These are phyloP conservation scores for Lithobates pipiens DNA, from an alignment of 2,797 vertebrate genomes.

Conservation along the genomic window DNA sequence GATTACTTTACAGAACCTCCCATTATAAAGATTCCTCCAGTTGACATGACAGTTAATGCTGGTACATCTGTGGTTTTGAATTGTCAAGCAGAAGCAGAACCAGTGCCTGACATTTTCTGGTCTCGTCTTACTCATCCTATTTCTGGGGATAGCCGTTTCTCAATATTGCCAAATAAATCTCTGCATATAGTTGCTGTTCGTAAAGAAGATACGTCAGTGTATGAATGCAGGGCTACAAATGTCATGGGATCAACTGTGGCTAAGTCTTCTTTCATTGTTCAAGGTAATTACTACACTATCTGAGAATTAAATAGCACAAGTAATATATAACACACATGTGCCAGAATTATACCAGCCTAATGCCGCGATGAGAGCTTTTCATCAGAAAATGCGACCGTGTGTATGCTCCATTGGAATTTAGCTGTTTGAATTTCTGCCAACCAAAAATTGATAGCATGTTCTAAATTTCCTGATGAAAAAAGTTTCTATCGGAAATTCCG, in stretches of 20 bases:
- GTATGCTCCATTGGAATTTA: too few species aligned
- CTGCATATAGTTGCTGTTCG: slow-evolving; percentile 79
- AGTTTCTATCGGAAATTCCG: too few species aligned
- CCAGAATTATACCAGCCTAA: neutral
- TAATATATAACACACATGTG: neutral
- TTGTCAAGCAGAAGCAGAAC: slow-evolving; percentile 91
- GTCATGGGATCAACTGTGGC: slow-evolving; percentile 86
- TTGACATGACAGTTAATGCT: slow-evolving; percentile 80
- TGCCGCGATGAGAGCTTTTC: too few species aligned
- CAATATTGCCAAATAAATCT: slow-evolving; percentile 83
- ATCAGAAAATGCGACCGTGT: too few species aligned
- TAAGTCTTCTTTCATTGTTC: slow-evolving; percentile 83
- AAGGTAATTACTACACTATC: slow-evolving; percentile 74
- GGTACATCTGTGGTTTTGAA: slow-evolving; percentile 84
- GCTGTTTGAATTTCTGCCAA: too few species aligned
- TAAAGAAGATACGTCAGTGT: slow-evolving; percentile 90
- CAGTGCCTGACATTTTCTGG: slow-evolving; percentile 84
- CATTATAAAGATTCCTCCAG: slow-evolving; percentile 81
- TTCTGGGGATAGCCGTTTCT: slow-evolving; percentile 74
- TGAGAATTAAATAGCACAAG: neutral
- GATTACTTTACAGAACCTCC: slow-evolving; percentile 81
- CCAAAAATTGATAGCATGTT: too few species aligned
- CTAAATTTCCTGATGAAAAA: too few species aligned
- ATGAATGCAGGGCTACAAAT: slow-evolving; percentile 94
- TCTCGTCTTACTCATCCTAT: slow-evolving; percentile 81